phyloP scores from a whole-genome alignment of 1,140 invertebrate genomes.

The Dendroctonus ponderosae region DNA sequence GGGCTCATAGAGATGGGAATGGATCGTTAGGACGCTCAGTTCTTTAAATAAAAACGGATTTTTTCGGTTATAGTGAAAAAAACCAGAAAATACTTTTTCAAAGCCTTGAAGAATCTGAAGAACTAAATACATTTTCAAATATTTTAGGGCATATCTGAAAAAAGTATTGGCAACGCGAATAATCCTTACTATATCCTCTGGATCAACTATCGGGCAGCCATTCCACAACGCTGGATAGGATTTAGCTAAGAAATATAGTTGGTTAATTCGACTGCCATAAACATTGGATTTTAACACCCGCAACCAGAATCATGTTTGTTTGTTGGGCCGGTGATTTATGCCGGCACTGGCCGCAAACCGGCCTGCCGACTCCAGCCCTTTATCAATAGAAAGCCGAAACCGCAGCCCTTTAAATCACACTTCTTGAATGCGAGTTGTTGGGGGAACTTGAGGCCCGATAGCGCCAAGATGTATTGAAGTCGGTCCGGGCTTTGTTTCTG shows the following conservation, averaged over 20 bases:
- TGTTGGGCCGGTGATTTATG: constrained; percentile 29
- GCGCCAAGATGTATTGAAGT: constrained; percentile 34
- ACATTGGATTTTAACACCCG: constrained; percentile 14
- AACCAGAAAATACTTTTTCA: no score
- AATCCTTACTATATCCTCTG: no score
- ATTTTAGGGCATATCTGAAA: no score
- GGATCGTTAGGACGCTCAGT: no score
- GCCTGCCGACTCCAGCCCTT: constrained; percentile 20
- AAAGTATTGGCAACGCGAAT: no score
- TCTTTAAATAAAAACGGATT: no score
- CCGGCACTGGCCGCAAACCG: constrained; percentile 20
- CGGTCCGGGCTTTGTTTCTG: constrained; percentile 22
- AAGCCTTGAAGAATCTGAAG: no score
- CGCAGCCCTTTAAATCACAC: constrained; percentile 29
- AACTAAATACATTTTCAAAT: no score
- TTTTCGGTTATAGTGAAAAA: no score
- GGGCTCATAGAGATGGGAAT: no score
- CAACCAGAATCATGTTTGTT: constrained; percentile 22
- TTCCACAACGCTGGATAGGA: no score
- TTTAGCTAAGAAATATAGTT: constrained; percentile 2
- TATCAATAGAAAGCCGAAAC: constrained; percentile 27
- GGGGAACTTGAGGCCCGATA: constrained; percentile 17
- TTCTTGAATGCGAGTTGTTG: constrained; percentile 29
- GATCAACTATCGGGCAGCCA: no score
- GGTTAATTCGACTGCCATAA: constrained; percentile 21